Evolutionary conservation across 2,888 invertebrate genomes (phyloP).

Genomic region (Pollenia griseotomentosa): DNA sequence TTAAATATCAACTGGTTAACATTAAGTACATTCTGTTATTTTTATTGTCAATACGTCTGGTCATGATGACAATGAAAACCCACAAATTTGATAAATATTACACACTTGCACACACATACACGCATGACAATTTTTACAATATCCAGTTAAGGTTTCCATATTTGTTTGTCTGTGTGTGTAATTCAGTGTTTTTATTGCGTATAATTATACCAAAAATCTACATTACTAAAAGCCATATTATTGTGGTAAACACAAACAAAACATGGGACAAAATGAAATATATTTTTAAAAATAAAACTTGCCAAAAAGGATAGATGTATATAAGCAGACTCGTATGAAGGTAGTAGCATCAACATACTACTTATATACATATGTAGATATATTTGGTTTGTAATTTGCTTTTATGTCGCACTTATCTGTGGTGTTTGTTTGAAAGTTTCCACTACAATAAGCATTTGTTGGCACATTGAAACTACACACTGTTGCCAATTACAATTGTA

Average conservation of each 20-base stretch:
- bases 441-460: neutral
- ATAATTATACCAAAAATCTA: conserved; percentile 55
- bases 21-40: conserved; percentile 6
- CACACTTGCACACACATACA: neutral
- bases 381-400: neutral
- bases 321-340: neutral
- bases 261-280: conserved; percentile 6
- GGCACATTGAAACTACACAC: neutral
- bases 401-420: neutral
- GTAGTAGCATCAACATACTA: neutral
- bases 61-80: conserved; percentile 58
- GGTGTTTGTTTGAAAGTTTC: conserved; percentile 1
- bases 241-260: conserved; percentile 53
- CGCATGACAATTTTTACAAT: conserved; percentile 4
- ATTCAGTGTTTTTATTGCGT: conserved; percentile 19
- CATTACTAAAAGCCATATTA: conserved; percentile 40
- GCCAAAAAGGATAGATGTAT: neutral
- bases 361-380: neutral
- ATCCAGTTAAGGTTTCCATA: conserved; percentile 2
- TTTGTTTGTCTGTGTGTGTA: conserved; percentile 6
- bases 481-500: conserved; percentile 6
- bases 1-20: conserved; percentile 23
- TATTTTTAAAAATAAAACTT: neutral
- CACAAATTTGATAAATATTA: conserved; percentile 38
- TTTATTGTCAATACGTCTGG: conserved; percentile 30